phyloP scores from a whole-genome alignment of 1,140 invertebrate genomes.

The Euwallacea fornicatus region DNA sequence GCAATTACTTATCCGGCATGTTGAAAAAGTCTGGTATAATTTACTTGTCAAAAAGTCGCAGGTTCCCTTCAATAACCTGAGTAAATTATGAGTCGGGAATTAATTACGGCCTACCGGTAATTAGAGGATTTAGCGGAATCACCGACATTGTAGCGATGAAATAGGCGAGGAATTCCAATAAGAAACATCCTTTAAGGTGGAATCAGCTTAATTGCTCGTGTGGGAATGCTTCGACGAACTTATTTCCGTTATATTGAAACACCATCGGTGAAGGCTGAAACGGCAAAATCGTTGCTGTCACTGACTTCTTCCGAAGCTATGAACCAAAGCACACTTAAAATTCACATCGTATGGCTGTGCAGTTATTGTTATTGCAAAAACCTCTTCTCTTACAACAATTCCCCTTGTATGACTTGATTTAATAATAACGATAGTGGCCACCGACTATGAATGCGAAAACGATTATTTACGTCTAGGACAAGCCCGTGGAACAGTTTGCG shows the following conservation, averaged over 20 bases:
- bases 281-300: no score
- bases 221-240: no score
- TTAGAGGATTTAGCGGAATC: neutral
- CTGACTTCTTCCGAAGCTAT: no score
- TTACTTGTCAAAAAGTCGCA: slow-evolving; percentile 13
- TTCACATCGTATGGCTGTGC: no score
- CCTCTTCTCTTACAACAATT: slow-evolving; percentile 5
- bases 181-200: no score
- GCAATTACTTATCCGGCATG: neutral
- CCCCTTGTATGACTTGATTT: slow-evolving; percentile 13
- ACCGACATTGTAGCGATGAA: neutral
- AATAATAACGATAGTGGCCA: neutral
- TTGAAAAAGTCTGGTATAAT: neutral
- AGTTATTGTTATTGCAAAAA: slow-evolving; percentile 8
- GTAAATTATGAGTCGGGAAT: slow-evolving; percentile 13
- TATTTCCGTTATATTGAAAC: no score
- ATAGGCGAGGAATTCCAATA: no score
- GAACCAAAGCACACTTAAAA: no score
- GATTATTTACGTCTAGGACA: no score
- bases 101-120: slow-evolving; percentile 5
- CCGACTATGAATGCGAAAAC: no score
- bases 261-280: no score
- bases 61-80: slow-evolving; percentile 4
- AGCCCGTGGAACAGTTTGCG: neutral
- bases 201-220: no score